Evolutionary conservation across 2,113 vertebrate genomes (phyloP), one percentile per base, ranked within the genome.

Genomic region (Motacilla alba): DNA sequence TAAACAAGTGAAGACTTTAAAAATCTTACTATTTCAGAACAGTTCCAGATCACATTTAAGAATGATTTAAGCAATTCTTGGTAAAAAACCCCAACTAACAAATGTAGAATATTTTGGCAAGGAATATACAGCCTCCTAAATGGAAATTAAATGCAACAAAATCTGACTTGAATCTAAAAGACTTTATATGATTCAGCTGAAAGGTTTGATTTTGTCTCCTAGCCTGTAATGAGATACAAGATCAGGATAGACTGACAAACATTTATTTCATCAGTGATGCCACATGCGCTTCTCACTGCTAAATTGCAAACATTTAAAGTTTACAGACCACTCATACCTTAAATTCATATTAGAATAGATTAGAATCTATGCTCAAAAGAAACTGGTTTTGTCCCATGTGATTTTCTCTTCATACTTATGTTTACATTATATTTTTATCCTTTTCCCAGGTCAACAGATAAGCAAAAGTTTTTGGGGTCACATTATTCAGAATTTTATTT

Each of bases 61-160:
- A 81, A 53, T 46, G 21, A 62, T 35, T 60, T 77, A 77, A 77
- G 9, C 9, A 60, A 18, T 70, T 70, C 4, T 44, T 62, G 31
- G n/a, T 33, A 2, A 73, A 50, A 72, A 26, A 1, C 0, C 3
- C 2, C 7, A 56, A 18, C 7, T 68, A 87, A 30, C 5, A 55
- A 63, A 55, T 43, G 15, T 62, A 33, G 27, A 89, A 15, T 41
- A 66, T 53, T 87, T 90, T 79, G 7, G 31, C 13, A 85, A 72
- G 62, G 7, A 72, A 53, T 53, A 39, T 22, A 11, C 3, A 79
- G 9, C 31, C 41, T 58, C 62, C 14, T 52, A 37, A 13, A 7
- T 31, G 53, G n/a, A 47, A 80, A 70, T 66, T 31, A 46, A 85
- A 64, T 58, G 5, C 8, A 78, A 44, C 31, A 75, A 44, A 83